Conservation (phyloP, 2,113 vertebrate species). For the Megaptera novaeangliae region DNA sequence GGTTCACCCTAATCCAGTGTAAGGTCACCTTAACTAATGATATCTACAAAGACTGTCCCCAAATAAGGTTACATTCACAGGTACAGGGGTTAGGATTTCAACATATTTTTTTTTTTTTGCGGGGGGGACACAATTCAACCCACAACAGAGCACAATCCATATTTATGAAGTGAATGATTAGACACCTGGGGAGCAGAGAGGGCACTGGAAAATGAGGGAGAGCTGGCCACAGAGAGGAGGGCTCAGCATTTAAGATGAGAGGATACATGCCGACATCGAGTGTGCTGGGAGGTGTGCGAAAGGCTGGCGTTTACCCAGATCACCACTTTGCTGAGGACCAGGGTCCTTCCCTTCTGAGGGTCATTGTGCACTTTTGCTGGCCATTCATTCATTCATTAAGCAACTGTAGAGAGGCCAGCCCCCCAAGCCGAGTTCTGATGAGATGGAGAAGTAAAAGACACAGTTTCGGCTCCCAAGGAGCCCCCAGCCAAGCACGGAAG, state of each 20-base stretch:
- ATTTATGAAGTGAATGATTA: background rate
- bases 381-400: background rate
- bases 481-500: too few relatives aligned
- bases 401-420: rapidly evolving
- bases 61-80: too few relatives aligned
- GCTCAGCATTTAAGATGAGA: rapidly evolving
- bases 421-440: background rate
- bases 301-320: background rate
- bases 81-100: background rate
- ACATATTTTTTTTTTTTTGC: background rate
- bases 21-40: background rate
- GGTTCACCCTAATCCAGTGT: rapidly evolving
- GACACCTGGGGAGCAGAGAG: background rate
- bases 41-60: background rate
- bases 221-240: background rate
- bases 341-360: background rate
- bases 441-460: rapidly evolving
- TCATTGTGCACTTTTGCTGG: too few relatives aligned
- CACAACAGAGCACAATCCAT: rapidly evolving
- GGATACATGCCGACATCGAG: rapidly evolving
- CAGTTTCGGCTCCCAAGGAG: background rate
- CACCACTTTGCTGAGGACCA: background rate
- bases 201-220: background rate
- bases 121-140: background rate
- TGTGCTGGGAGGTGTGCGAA: rapidly evolving